Conservation (phyloP, 2,888 invertebrate genomes). For the Alentia gelatinosa region DNA sequence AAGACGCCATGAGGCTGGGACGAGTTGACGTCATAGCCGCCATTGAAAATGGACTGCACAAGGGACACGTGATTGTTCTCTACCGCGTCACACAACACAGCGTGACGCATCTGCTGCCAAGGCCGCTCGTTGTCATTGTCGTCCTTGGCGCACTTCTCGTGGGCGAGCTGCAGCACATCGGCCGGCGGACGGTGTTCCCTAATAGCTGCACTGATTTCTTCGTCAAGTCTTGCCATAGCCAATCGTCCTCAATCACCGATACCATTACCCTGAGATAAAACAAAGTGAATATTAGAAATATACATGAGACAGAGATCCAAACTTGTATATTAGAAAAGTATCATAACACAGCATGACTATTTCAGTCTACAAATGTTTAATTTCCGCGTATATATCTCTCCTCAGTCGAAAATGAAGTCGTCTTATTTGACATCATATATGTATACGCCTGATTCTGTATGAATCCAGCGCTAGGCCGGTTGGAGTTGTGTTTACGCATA, state of each 20-base stretch:
- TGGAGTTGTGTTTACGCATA: no score
- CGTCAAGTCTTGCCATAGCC: not conserved
- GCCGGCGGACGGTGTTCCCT: not conserved
- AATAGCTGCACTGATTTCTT: not conserved
- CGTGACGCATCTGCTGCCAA: constrained; percentile 14
- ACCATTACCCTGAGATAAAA: not conserved
- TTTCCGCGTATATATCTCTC: not conserved
- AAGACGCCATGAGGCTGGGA: not conserved
- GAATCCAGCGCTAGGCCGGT: not conserved
- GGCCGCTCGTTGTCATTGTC: constrained; percentile 8
- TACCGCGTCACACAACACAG: not conserved
- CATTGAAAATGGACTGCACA: not conserved
- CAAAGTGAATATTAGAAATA: not conserved
- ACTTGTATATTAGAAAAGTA: not conserved
- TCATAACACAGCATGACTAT: not conserved
- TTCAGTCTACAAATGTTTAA: not conserved
- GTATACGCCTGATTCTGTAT: not conserved
- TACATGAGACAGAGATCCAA: not conserved
- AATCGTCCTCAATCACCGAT: not conserved
- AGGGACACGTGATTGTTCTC: not conserved
- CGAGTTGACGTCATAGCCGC: constrained; percentile 3
- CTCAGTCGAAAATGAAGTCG: no score
- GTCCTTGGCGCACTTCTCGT: not conserved
- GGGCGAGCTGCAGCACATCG: not conserved
- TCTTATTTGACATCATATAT: not conserved